Conservation (phyloP, 2,888 invertebrate species). For the Merodon equestris region DNA sequence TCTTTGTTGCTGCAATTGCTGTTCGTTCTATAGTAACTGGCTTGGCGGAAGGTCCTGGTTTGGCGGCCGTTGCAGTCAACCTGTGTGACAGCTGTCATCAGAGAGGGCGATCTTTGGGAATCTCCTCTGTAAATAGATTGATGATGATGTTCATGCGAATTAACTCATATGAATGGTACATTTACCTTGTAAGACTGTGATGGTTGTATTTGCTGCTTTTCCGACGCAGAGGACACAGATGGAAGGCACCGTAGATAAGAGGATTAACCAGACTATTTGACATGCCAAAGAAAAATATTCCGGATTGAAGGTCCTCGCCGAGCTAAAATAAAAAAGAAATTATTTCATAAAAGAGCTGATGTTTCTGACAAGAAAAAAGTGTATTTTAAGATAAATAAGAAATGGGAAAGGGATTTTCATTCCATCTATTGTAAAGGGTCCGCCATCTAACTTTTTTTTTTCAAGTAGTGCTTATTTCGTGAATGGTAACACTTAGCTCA, state of each 20-base stretch:
- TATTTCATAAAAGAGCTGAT: background rate
- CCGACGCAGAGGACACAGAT: constrained; percentile 84
- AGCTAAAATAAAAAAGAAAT: constrained; percentile 80
- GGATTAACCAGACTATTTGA: constrained; percentile 92
- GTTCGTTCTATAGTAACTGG: constrained; percentile 75
- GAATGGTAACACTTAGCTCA: too few species aligned
- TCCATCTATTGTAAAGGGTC: too few species aligned
- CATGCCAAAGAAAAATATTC: constrained; percentile 92
- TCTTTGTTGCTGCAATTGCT: constrained; percentile 72
- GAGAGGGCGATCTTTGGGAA: constrained; percentile 78
- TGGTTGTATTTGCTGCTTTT: constrained; percentile 73
- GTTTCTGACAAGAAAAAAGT: too few species aligned
- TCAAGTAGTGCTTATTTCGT: too few species aligned
- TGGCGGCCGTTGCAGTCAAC: constrained; percentile 75
- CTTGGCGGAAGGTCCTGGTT: constrained; percentile 75
- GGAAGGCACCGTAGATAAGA: constrained; percentile 93
- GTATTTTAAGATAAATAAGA: too few species aligned
- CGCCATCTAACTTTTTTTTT: too few species aligned
- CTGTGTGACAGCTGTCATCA: constrained; percentile 78
- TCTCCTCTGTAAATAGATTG: constrained; percentile 74
- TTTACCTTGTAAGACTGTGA: constrained; percentile 76
- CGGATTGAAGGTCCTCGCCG: constrained; percentile 85
- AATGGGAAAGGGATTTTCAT: too few species aligned
- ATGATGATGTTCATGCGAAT: constrained; percentile 17
- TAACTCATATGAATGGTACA: background rate